These are phyloP conservation scores for Lasioglossum vierecki DNA, from an alignment of 2,888 invertebrate species.

Conservation along the genomic window DNA sequence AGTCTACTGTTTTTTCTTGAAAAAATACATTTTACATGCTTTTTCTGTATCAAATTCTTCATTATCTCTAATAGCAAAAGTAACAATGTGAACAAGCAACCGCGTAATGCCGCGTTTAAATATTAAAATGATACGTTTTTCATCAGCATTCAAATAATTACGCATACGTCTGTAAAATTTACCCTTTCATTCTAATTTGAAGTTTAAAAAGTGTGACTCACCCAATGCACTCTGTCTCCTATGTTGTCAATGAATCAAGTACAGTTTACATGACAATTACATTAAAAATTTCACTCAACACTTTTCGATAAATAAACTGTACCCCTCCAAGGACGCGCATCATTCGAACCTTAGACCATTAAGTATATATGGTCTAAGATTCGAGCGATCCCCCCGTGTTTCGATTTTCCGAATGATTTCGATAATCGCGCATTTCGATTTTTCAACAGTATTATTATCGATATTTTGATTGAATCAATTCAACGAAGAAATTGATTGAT, in stretches of 20 bases:
- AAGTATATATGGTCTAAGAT: too few relatives aligned
- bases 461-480: neutral
- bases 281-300: neutral
- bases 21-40: neutral
- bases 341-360: neutral
- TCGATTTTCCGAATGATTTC: neutral
- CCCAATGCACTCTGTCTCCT: neutral
- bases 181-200: neutral
- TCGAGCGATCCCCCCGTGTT: neutral
- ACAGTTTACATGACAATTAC: neutral
- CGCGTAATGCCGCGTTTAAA: neutral
- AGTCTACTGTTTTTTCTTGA: neutral
- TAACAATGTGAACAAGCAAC: neutral
- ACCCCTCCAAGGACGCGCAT: neutral
- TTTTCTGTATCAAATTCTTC: neutral
- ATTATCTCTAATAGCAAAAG: neutral
- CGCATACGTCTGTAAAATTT: neutral
- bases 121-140: neutral
- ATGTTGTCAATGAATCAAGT: neutral
- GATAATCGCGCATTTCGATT: neutral
- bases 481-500: too few relatives aligned
- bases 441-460: neutral
- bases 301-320: neutral
- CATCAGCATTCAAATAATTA: neutral
- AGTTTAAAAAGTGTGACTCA: neutral